Conservation (phyloP, 2,888 invertebrate genomes). For the Exephanes ischioxanthus region DNA sequence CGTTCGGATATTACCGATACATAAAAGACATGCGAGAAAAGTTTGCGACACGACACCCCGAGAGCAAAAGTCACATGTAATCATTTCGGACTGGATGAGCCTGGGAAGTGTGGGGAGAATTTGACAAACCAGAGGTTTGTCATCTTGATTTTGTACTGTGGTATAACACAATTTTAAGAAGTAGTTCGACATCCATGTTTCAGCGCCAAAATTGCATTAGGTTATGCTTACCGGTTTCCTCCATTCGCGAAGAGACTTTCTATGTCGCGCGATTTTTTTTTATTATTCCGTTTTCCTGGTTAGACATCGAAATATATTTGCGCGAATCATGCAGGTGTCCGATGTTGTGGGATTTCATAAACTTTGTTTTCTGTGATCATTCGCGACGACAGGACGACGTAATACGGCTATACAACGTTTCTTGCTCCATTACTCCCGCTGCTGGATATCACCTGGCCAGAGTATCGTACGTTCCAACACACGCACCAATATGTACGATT, state of each 20-base stretch:
- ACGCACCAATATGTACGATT: conserved; percentile 9
- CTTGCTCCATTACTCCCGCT: conserved; percentile 1
- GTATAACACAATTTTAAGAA: neutral
- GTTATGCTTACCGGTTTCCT: neutral
- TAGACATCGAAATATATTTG: neutral
- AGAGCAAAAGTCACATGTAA: conserved; percentile 45
- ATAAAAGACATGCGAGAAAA: neutral
- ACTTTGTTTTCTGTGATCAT: neutral
- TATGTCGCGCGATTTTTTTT: too few relatives aligned
- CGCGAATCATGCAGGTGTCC: neutral
- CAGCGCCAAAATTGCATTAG: neutral
- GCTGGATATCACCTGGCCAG: neutral
- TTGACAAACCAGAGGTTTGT: neutral
- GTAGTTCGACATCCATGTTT: neutral
- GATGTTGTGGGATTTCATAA: neutral
- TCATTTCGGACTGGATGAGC: neutral
- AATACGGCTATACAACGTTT: conserved; percentile 4
- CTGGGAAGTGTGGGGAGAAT: neutral
- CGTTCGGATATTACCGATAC: conserved; percentile 31
- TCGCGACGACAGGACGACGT: neutral
- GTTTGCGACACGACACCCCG: neutral
- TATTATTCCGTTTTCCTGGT: too few relatives aligned
- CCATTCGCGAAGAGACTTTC: too few relatives aligned
- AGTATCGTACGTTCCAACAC: neutral
- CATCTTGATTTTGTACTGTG: neutral